These are phyloP conservation scores for Cichlasoma orientale DNA, from an alignment of 2,797 vertebrate species.

Conservation along the genomic window DNA sequence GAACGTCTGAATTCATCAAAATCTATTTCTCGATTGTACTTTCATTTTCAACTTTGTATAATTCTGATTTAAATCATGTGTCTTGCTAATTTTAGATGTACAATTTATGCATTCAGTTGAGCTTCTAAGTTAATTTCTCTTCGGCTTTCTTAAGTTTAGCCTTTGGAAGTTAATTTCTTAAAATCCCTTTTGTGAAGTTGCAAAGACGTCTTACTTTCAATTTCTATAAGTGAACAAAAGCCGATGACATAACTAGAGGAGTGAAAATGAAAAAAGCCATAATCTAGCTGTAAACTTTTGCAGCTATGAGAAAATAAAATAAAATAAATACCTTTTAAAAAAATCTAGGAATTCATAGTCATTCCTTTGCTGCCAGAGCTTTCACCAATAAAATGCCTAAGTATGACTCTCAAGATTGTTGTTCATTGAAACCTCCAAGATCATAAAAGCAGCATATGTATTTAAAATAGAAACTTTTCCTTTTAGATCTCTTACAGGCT, in stretches of 20 bases:
- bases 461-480: background rate
- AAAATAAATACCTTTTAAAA: too few species aligned
- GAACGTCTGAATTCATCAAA: background rate
- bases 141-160: too few species aligned
- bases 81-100: background rate
- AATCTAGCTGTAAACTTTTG: background rate
- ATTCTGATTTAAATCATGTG: background rate
- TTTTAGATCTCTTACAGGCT: background rate
- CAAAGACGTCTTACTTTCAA: background rate
- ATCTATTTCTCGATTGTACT: background rate
- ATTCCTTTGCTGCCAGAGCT: background rate
- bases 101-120: background rate
- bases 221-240: background rate
- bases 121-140: background rate
- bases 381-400: background rate
- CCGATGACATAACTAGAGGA: background rate
- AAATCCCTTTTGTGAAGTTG: background rate
- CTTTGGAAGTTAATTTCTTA: background rate
- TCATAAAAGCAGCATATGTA: background rate
- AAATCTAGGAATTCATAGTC: background rate
- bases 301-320: background rate
- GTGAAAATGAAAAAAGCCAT: background rate
- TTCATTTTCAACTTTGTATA: background rate
- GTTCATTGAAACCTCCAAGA: background rate
- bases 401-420: background rate